Conservation (phyloP, 2,797 vertebrate species). For the Cirrhinus molitorella region DNA sequence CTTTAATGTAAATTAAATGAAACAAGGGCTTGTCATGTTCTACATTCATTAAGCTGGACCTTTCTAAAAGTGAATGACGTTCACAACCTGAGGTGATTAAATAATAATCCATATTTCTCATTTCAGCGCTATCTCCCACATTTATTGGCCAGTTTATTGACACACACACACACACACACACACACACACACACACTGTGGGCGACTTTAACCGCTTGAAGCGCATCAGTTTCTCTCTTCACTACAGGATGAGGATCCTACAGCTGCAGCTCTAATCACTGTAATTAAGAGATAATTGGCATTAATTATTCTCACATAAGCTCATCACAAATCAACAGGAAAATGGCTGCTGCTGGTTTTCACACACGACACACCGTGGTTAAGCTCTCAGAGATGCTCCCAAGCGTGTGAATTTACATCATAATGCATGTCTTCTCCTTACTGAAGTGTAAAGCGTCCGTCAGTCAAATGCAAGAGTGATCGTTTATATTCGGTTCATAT, state of each 20-base stretch:
- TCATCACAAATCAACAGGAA: slow-evolving; percentile 92
- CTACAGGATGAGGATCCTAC: slow-evolving; percentile 85
- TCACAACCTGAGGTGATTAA: background rate
- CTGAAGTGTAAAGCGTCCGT: background rate
- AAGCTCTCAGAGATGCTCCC: slow-evolving; percentile 10
- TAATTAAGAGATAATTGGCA: slow-evolving; percentile 95
- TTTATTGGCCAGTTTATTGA: background rate
- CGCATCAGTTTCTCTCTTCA: slow-evolving; percentile 10
- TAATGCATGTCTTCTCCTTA: slow-evolving; percentile 23
- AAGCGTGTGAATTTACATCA: slow-evolving; percentile 20
- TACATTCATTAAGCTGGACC: background rate
- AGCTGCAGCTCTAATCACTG: slow-evolving; percentile 93
- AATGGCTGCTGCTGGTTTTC: slow-evolving; percentile 87
- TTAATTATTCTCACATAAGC: slow-evolving; percentile 96
- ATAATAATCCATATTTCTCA: background rate
- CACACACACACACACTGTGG: background rate
- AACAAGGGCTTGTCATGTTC: background rate
- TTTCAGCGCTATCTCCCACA: background rate
- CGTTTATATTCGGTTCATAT: background rate
- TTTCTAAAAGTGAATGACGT: background rate
- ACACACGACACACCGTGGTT: slow-evolving; percentile 84
- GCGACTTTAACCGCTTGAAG: background rate
- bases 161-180: background rate
- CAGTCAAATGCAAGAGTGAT: background rate
- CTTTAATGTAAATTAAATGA: background rate